Evolutionary conservation across 2,113 vertebrate species (phyloP).

Genomic region (Pampusana beccarii): DNA sequence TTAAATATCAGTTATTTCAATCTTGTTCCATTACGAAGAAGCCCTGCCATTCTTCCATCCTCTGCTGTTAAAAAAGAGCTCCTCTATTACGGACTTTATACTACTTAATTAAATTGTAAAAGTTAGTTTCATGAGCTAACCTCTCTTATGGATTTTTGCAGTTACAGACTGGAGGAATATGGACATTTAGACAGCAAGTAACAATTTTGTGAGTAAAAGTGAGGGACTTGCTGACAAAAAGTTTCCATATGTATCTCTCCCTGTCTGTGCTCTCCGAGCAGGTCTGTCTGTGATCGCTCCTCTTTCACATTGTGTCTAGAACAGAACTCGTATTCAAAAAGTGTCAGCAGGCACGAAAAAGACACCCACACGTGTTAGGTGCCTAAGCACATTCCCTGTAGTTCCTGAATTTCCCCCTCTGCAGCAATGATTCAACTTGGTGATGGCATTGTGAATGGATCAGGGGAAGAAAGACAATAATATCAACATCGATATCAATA

Average conservation of each 20-base stretch:
- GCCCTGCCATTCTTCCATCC: neutral
- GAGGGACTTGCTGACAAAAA: neutral
- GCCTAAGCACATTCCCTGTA: neutral
- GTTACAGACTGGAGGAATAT: neutral
- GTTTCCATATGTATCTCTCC: neutral
- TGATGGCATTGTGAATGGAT: neutral
- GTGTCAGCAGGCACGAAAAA: neutral
- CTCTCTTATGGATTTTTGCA: neutral
- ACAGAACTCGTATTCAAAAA: neutral
- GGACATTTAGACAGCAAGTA: neutral
- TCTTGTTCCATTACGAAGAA: neutral
- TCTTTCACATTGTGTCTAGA: neutral
- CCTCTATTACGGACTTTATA: neutral
- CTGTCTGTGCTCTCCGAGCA: neutral
- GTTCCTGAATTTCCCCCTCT: neutral
- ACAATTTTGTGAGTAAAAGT: neutral
- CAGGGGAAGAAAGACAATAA: neutral
- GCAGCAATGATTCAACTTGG: neutral
- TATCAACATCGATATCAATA: neutral
- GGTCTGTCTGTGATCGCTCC: neutral
- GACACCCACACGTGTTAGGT: neutral
- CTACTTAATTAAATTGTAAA: neutral
- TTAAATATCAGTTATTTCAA: neutral
- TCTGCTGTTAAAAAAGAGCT: neutral
- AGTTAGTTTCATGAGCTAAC: neutral